Evolutionary conservation across 2,113 vertebrate genomes (phyloP), one percentile per base, ranked within the genome.

Genomic region (Corythornis madagascariensis): DNA sequence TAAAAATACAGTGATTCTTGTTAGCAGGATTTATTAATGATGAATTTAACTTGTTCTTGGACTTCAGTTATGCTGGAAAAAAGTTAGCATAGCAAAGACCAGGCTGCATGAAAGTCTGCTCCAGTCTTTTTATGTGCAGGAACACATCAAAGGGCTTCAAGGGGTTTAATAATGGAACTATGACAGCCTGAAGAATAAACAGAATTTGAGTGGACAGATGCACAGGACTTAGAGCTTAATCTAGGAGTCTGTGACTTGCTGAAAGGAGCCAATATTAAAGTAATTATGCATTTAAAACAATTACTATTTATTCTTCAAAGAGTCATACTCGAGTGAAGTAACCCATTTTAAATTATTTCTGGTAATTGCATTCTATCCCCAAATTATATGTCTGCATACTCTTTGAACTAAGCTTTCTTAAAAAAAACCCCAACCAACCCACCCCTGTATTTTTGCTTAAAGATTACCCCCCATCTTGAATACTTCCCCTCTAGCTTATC

Each of bases 241-340:
- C 89, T 96, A 90, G 66, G 84, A 93, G 94, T 89, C 70, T 91
- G 67, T n/a, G 59, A 66, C 80, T 96, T 96, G 83, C 93, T 97
- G 95, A 94, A 96, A 96, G 38, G 81, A 96, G 91, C 53, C 90
- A 93, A 88, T 96, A 93, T 95, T 96, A 96, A 97, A 95, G 72
- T 94, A 97, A 96, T 97, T 96, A 88, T 87, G 94, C 83, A 93
- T 96, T 97, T 75, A 92, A 97, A 97, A 96, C 89, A 94, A 96
- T 96, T 96, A 94, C 91, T 95, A 96, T 94, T 93, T 95, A 89
- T 95, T 94, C 96, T 95, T 97, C 95, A 97, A 96, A 97, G 93
- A 95, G 59, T 78, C 65, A 88, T 84, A 96, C 67, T 96, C 84
- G 57, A 97, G 84, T 90, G 82, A 94, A 97, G 88, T 83, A 92